Percentiles rank a stretch among this genome's conserved stretches.
These are phyloP conservation scores for Gobionotothen gibberifrons DNA, from an alignment of 2,797 vertebrate genomes.

Conservation along the genomic window DNA sequence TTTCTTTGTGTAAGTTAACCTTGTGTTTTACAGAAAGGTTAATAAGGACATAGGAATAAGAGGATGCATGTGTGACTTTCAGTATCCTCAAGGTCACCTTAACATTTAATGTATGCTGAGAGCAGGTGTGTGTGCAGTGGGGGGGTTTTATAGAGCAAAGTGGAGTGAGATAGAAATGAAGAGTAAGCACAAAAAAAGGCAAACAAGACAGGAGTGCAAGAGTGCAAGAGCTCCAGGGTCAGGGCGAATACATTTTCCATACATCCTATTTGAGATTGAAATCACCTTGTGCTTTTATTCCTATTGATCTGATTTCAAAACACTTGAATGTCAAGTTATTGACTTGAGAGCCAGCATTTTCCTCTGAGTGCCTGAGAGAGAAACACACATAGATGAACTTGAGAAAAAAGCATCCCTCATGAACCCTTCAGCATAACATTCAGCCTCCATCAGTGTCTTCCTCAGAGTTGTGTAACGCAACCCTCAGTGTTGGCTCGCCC, in stretches of 20 bases:
- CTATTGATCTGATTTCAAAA: background rate
- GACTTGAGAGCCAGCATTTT: background rate
- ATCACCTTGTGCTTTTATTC: background rate
- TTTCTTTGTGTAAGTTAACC: background rate
- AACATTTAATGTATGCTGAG: constrained; percentile 13
- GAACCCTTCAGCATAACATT: constrained; percentile 1
- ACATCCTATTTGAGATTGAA: constrained; percentile 16
- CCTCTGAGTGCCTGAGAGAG: background rate
- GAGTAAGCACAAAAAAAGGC: constrained; percentile 65
- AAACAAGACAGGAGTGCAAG: constrained; percentile 9
- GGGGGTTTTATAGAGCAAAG: constrained; percentile 5
- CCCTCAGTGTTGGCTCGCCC: constrained; percentile 1
- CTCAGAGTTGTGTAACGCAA: constrained; percentile 39
- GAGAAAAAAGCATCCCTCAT: background rate
- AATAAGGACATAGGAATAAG: constrained; percentile 7
- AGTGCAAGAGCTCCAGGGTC: constrained; percentile 20
- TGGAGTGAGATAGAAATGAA: constrained; percentile 54
- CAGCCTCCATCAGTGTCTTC: constrained; percentile 39
- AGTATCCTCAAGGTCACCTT: constrained; percentile 67
- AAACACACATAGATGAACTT: background rate
- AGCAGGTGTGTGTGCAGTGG: constrained; percentile 39
- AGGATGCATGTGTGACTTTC: constrained; percentile 12
- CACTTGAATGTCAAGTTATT: background rate
- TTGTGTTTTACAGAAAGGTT: constrained; percentile 7
- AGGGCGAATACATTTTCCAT: constrained; percentile 18